Conservation (phyloP, 1,140 invertebrate species). For the Orius insidiosus region DNA sequence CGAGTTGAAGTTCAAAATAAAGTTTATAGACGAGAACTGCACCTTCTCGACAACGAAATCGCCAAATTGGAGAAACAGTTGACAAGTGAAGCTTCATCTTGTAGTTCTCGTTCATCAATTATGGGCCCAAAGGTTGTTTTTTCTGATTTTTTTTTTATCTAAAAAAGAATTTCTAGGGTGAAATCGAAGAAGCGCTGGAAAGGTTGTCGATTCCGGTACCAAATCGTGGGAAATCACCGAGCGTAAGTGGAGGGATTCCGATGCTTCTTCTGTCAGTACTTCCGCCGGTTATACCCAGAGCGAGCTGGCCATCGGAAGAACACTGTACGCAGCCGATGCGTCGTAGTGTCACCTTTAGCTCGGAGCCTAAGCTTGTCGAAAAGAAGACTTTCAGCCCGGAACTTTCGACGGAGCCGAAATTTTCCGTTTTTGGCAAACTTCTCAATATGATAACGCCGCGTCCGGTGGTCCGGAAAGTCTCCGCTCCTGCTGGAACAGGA, state of each 20-base stretch:
- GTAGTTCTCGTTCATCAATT: slow-evolving; percentile 9
- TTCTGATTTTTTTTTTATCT: not conserved
- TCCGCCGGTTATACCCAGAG: slow-evolving; percentile 52
- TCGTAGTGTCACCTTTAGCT: slow-evolving; percentile 37
- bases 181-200: slow-evolving; percentile 11
- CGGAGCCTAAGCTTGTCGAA: slow-evolving; percentile 44
- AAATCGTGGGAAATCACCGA: slow-evolving; percentile 29
- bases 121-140: not conserved
- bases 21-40: slow-evolving; percentile 68
- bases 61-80: slow-evolving; percentile 47
- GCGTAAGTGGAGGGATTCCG: slow-evolving; percentile 46
- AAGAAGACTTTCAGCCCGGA: slow-evolving; percentile 2
- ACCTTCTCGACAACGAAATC: slow-evolving; percentile 63
- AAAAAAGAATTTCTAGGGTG: slow-evolving; percentile 3
- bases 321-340: slow-evolving; percentile 21
- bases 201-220: not conserved
- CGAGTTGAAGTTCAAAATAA: slow-evolving; percentile 80
- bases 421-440: slow-evolving; percentile 26
- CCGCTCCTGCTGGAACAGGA: slow-evolving; percentile 22
- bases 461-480: slow-evolving; percentile 39
- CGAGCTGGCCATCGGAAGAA: slow-evolving; percentile 21
- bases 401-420: not conserved
- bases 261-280: slow-evolving; percentile 49
- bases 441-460: slow-evolving; percentile 27
- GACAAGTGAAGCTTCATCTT: not conserved